phyloP scores from a whole-genome alignment of 2,797 vertebrate species.

The Fringilla coelebs region DNA sequence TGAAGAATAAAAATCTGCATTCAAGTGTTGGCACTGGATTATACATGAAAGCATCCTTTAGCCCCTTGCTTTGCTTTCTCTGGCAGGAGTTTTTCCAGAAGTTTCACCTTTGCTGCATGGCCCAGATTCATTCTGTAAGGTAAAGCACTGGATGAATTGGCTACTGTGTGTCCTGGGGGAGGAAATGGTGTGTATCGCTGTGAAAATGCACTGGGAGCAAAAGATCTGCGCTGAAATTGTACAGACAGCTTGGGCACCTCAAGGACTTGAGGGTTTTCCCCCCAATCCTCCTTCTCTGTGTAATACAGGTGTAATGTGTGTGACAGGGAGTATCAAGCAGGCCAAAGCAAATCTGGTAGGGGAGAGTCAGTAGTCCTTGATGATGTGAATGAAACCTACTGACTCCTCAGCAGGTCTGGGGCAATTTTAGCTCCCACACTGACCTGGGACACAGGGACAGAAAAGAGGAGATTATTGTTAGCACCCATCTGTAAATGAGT shows the following conservation, averaged over 20 bases:
- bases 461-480: not conserved
- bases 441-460: not conserved
- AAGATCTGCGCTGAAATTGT: not conserved
- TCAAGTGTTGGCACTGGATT: not conserved
- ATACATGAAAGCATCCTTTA: not conserved
- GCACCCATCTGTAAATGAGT: not conserved
- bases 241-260: not conserved
- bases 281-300: rapidly evolving
- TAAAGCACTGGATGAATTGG: not conserved
- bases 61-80: not conserved
- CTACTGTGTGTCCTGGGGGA: not conserved
- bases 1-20: not conserved
- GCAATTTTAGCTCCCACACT: not conserved
- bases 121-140: not conserved
- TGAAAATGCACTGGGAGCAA: not conserved
- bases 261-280: not conserved
- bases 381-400: not conserved
- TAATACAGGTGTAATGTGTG: too few relatives aligned
- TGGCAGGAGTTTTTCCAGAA: not conserved
- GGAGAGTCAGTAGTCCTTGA: not conserved
- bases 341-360: not conserved
- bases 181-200: rapidly evolving
- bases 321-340: too few relatives aligned
- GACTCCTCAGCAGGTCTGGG: not conserved
- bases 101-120: not conserved